Evolutionary conservation across 2,113 vertebrate species (phyloP).

Genomic region (Chaetops frenatus): DNA sequence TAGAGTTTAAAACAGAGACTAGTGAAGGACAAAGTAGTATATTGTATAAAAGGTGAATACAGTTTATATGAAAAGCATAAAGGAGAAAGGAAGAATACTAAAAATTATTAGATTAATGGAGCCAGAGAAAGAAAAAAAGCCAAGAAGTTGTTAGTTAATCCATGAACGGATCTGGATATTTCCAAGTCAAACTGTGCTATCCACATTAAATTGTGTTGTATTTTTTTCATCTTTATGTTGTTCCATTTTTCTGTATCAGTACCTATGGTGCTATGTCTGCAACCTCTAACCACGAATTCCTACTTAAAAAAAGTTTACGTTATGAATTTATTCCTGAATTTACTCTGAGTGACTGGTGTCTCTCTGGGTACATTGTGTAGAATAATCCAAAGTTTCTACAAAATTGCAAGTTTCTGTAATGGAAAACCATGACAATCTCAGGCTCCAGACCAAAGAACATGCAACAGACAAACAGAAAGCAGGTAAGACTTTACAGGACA

Average conservation of each 20-base stretch:
- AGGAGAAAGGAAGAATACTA: not conserved
- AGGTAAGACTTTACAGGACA: not conserved
- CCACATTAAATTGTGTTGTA: not conserved
- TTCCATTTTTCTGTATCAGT: not conserved
- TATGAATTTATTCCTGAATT: not conserved
- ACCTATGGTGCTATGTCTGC: not conserved
- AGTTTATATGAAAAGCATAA: not conserved
- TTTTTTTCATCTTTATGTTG: not conserved
- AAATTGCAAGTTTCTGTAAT: not conserved
- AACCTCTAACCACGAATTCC: not conserved
- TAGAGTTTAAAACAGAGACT: not conserved
- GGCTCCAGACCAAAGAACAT: not conserved
- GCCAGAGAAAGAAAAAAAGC: not conserved
- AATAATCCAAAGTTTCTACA: not conserved
- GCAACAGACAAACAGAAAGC: not conserved
- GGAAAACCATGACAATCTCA: not conserved
- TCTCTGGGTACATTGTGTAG: not conserved
- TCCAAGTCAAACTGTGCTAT: not conserved
- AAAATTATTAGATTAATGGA: not conserved
- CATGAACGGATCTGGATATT: not conserved
- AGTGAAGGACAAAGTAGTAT: not conserved
- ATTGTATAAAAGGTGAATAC: not conserved
- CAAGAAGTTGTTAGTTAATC: not conserved
- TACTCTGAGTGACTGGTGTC: not conserved
- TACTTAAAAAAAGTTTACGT: not conserved